phyloP scores from a whole-genome alignment of 2,113 vertebrate species.

The Cromileptes altivelis region DNA sequence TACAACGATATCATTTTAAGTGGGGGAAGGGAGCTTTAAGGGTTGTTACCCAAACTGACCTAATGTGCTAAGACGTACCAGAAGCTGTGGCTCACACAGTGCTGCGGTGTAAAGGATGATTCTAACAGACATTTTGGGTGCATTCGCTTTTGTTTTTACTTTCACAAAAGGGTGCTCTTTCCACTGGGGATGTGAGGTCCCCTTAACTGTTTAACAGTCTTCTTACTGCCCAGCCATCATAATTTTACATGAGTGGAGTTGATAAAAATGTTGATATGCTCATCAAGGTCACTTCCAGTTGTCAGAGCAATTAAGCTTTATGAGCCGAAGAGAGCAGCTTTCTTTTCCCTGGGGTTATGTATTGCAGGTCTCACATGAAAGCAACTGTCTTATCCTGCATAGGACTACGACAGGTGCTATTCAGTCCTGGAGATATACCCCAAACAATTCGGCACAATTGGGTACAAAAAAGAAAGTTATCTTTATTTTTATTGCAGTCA shows the following conservation, averaged over 20 bases:
- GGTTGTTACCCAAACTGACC: constrained; percentile 5
- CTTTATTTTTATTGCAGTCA: neutral
- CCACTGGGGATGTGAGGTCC: neutral
- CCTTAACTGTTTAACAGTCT: neutral
- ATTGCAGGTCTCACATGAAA: neutral
- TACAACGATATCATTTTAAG: neutral
- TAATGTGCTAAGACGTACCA: constrained; percentile 26
- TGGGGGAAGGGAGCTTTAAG: neutral
- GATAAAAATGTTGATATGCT: constrained; percentile 12
- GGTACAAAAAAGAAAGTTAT: neutral
- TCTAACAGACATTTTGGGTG: constrained; percentile 21
- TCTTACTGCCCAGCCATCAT: neutral
- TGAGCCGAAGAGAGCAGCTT: constrained; percentile 24
- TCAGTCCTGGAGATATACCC: neutral
- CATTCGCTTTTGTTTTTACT: neutral
- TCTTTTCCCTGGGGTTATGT: constrained; percentile 3
- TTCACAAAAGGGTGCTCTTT: neutral
- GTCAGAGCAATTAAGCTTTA: constrained; percentile 39
- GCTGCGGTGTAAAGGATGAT: constrained; percentile 15
- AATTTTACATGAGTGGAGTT: neutral
- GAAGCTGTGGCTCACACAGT: constrained; percentile 13
- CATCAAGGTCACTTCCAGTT: constrained; percentile 22
- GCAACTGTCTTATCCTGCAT: constrained; percentile 16
- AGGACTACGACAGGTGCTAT: neutral
- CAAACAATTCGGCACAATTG: neutral